phyloP scores from a whole-genome alignment of 1,140 invertebrate species.

The Thaumetopoea pityocampa region DNA sequence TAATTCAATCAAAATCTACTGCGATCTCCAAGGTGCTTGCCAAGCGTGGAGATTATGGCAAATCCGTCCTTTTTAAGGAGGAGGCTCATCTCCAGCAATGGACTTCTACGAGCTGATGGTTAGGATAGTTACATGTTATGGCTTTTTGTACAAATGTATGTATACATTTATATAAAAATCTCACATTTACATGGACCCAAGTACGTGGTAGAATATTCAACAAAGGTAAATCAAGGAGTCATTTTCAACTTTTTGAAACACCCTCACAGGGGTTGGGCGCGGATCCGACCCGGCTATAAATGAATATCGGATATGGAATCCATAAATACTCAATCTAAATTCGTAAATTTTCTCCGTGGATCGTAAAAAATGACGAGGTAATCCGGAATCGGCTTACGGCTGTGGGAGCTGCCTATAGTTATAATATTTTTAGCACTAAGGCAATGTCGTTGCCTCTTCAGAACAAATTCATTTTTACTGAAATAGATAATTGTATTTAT shows the following conservation, averaged over 20 bases:
- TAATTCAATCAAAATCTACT: too few species aligned
- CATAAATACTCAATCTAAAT: slow-evolving; percentile 64
- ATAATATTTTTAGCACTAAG: slow-evolving; percentile 44
- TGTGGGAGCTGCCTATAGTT: slow-evolving; percentile 28
- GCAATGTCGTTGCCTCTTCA: slow-evolving; percentile 35
- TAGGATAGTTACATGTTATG: too few species aligned
- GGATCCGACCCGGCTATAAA: slow-evolving; percentile 48
- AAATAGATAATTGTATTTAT: too few species aligned
- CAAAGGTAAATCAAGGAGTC: slow-evolving; percentile 29
- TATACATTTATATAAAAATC: background rate
- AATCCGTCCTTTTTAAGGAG: too few species aligned
- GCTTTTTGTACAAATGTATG: background rate
- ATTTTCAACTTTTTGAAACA: slow-evolving; percentile 41
- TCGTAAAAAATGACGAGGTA: slow-evolving; percentile 52
- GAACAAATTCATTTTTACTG: slow-evolving; percentile 23
- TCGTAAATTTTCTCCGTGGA: slow-evolving; percentile 48
- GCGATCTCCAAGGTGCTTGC: too few species aligned
- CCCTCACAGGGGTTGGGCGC: slow-evolving; percentile 24
- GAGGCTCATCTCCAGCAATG: too few species aligned
- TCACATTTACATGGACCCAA: background rate
- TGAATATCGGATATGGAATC: slow-evolving; percentile 57
- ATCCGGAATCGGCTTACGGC: slow-evolving; percentile 46
- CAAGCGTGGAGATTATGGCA: too few species aligned
- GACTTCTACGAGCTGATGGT: too few species aligned
- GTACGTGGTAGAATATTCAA: slow-evolving; percentile 15